Conservation (phyloP, 2,797 vertebrate species). For the Phoxinus dragarum region DNA sequence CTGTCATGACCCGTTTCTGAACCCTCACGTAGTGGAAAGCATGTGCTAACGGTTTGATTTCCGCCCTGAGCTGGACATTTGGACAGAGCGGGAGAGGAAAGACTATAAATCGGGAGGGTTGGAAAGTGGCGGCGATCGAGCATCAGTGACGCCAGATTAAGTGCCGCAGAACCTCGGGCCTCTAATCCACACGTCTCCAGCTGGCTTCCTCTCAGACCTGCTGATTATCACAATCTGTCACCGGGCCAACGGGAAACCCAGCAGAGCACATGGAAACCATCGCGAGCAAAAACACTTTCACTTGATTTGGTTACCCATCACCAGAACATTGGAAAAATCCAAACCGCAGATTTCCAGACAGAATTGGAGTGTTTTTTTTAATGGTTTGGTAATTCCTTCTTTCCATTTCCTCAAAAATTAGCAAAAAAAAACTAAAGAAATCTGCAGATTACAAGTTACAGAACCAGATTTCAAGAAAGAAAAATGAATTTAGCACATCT, state of each 20-base stretch:
- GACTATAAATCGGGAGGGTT: conserved; percentile 40
- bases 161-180: conserved; percentile 17
- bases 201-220: conserved; percentile 24
- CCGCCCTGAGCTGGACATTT: conserved; percentile 52
- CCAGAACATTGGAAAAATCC: not conserved
- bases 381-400: not conserved
- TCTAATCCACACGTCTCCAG: conserved; percentile 47
- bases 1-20: conserved; percentile 37
- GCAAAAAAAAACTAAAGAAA: not conserved
- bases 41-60: conserved; percentile 45
- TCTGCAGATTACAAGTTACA: not conserved
- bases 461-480: not conserved
- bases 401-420: not conserved
- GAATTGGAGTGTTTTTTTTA: not conserved
- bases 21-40: conserved; percentile 51
- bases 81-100: conserved; percentile 44
- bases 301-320: not conserved
- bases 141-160: conserved; percentile 47
- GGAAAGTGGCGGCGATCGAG: conserved; percentile 40
- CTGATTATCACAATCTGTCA: conserved; percentile 48
- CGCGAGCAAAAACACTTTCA: not conserved
- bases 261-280: conserved; percentile 7
- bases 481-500: not conserved
- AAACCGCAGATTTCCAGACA: not conserved
- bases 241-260: conserved; percentile 14